Percentiles rank a stretch among this genome's conserved stretches.
phyloP scores from a whole-genome alignment of 1,140 invertebrate species.

The Caenorhabditis tropicalis region DNA sequence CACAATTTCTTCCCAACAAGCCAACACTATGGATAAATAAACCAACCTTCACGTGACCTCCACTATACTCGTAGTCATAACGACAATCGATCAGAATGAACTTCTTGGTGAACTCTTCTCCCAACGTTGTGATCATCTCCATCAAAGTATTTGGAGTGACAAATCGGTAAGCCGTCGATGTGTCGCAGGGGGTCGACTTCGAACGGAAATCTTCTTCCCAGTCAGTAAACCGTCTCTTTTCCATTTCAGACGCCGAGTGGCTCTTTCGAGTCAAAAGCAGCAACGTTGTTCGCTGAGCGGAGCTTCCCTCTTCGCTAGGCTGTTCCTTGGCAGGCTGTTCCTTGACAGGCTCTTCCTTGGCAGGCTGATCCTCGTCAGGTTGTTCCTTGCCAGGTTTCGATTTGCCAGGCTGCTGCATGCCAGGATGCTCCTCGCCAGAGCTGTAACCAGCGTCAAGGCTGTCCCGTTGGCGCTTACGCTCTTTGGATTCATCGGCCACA shows the following conservation, averaged over 20 bases:
- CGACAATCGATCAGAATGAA: not conserved
- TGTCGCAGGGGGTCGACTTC: not conserved
- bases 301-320: no score
- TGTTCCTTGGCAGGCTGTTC: no score
- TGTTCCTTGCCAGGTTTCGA: no score
- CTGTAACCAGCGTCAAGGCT: no score
- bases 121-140: not conserved
- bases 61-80: not conserved
- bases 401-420: no score
- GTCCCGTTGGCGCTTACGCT: no score
- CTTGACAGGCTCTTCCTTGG: no score
- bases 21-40: no score
- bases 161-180: not conserved
- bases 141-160: not conserved
- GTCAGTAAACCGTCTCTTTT: not conserved
- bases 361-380: no score
- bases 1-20: no score
- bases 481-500: no score
- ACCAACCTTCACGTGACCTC: conserved; percentile 3
- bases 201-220: not conserved
- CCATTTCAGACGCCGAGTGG: not conserved
- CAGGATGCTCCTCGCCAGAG: no score
- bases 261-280: not conserved
- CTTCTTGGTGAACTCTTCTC: not conserved
- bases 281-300: not conserved